Evolutionary conservation across 2,797 vertebrate genomes (phyloP).

Genomic region (Anguilla megastoma): DNA sequence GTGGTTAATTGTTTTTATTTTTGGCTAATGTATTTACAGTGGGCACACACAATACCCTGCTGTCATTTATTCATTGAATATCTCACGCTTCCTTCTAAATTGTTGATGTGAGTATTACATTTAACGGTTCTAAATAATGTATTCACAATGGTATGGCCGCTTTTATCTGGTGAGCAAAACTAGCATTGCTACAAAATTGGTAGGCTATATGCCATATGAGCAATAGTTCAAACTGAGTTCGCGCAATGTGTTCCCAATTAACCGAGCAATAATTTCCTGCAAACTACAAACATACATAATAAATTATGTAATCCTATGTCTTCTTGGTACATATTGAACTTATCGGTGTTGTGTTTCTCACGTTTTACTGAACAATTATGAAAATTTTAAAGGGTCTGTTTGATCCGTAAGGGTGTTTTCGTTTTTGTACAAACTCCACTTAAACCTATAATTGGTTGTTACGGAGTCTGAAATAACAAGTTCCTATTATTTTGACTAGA

Average conservation of each 20-base stretch:
- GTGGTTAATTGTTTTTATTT: not conserved
- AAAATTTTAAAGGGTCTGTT: conserved; percentile 32
- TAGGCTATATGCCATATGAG: conserved; percentile 67
- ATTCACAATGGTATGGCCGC: conserved; percentile 65
- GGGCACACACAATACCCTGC: not conserved
- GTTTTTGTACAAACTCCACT: conserved; percentile 15
- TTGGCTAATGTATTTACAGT: not conserved
- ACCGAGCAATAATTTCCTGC: conserved; percentile 51
- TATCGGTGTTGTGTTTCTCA: conserved; percentile 24
- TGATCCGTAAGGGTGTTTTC: not conserved
- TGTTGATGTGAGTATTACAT: conserved; percentile 64
- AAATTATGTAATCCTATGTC: conserved; percentile 32
- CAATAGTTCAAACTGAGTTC: conserved; percentile 64
- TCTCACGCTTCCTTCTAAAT: conserved; percentile 56
- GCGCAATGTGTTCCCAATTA: conserved; percentile 70
- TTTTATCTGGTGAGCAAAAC: conserved; percentile 63
- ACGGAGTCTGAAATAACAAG: conserved; percentile 11
- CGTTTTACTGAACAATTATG: conserved; percentile 42
- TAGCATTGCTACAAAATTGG: conserved; percentile 62
- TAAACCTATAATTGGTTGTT: conserved; percentile 25
- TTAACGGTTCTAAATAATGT: conserved; percentile 67
- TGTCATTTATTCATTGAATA: conserved; percentile 50
- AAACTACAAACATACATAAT: conserved; percentile 46
- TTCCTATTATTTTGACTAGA: conserved; percentile 1
- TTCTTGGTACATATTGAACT: conserved; percentile 46